Conservation (phyloP, 2,888 invertebrate species). For the Villa cingulata region DNA sequence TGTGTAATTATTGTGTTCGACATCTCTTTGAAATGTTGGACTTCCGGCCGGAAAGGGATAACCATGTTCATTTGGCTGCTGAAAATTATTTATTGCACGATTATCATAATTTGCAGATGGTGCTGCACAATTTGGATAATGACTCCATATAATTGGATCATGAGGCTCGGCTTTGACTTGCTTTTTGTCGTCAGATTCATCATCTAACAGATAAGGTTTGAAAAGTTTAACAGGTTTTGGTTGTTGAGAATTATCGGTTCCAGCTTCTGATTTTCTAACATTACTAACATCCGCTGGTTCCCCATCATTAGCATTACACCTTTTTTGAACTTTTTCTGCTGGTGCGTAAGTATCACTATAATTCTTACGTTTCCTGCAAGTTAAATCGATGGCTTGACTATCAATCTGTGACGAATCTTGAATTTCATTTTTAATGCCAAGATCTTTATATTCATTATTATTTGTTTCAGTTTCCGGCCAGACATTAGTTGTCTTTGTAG, state of each 20-base stretch:
- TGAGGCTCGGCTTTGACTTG: slow-evolving; percentile 10
- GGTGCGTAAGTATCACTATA: slow-evolving; percentile 1
- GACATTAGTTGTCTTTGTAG: neutral
- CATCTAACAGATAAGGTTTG: slow-evolving; percentile 60
- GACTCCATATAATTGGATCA: slow-evolving; percentile 32
- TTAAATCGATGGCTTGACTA: slow-evolving; percentile 11
- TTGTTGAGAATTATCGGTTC: slow-evolving; percentile 15
- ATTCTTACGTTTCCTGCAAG: slow-evolving; percentile 13
- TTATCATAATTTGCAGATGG: slow-evolving; percentile 15
- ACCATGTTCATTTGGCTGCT: slow-evolving; percentile 18
- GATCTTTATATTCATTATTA: neutral
- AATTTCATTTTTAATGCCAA: neutral
- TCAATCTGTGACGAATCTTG: neutral
- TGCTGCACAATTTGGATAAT: slow-evolving; percentile 22
- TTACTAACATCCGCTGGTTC: slow-evolving; percentile 1
- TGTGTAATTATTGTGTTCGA: slow-evolving; percentile 6
- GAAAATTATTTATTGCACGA: slow-evolving; percentile 21
- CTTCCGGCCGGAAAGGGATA: slow-evolving; percentile 26
- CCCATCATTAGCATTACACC: neutral
- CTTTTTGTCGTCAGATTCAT: slow-evolving; percentile 25
- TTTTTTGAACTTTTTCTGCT: slow-evolving; percentile 11
- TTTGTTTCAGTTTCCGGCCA: slow-evolving; percentile 1
- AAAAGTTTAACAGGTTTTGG: slow-evolving; percentile 60
- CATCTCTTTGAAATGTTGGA: slow-evolving; percentile 23
- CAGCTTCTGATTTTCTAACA: neutral